Evolutionary conservation across 2,888 invertebrate genomes (phyloP).

Genomic region (Lymantria dispar): DNA sequence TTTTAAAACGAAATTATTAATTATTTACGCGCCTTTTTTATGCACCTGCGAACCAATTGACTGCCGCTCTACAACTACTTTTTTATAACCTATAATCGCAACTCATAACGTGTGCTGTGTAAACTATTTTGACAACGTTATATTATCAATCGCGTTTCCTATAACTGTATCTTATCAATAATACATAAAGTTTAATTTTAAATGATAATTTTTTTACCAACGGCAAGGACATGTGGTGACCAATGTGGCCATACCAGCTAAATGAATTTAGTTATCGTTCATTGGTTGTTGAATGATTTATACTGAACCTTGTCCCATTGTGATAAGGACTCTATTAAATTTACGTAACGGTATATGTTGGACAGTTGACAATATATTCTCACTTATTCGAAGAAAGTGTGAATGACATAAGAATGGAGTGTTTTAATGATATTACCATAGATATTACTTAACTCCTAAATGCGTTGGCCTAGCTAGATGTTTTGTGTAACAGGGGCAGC

Average conservation of each 20-base stretch:
- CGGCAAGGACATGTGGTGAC: conserved; percentile 7
- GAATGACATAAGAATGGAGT: conserved; percentile 5
- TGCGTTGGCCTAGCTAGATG: too few relatives aligned
- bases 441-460: too few relatives aligned
- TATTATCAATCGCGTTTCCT: conserved; percentile 12
- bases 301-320: neutral
- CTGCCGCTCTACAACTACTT: conserved; percentile 27
- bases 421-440: neutral
- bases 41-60: conserved; percentile 23
- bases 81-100: conserved; percentile 31
- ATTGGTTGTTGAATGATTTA: neutral
- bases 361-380: conserved; percentile 10
- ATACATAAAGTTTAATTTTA: conserved; percentile 18
- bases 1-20: neutral
- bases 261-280: neutral
- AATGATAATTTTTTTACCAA: conserved; percentile 9
- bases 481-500: too few relatives aligned
- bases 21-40: neutral
- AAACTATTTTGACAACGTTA: conserved; percentile 30
- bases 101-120: conserved; percentile 15
- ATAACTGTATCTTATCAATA: conserved; percentile 13
- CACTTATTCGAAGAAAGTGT: conserved; percentile 23
- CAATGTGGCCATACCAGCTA: conserved; percentile 11
- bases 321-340: neutral
- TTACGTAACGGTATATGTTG: neutral